Percentiles rank a stretch among this genome's conserved stretches.
These are phyloP conservation scores for Busseola fusca DNA, from an alignment of 2,888 invertebrate genomes.

Conservation along the genomic window DNA sequence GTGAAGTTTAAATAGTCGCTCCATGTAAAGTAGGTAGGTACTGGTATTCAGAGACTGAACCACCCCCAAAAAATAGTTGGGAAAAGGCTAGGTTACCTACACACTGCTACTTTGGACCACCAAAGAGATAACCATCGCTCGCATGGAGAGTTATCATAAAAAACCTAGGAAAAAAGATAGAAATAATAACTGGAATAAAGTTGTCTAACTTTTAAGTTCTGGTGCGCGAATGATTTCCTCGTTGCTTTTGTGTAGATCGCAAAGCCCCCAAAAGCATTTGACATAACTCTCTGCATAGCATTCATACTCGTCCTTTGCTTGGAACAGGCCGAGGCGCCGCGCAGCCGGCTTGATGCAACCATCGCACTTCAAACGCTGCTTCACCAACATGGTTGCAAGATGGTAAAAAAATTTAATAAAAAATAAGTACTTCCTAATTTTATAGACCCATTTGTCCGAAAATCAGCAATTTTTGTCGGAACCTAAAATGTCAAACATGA, in stretches of 20 bases:
- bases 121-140: not conserved
- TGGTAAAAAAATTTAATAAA: constrained; percentile 17
- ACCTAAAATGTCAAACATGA: constrained; percentile 20
- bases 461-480: constrained; percentile 3
- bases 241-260: constrained; percentile 75
- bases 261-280: constrained; percentile 83
- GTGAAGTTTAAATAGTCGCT: too few species aligned
- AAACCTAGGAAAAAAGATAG: not conserved
- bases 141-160: not conserved
- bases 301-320: constrained; percentile 74
- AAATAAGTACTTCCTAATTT: constrained; percentile 50
- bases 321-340: constrained; percentile 73
- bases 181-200: not conserved
- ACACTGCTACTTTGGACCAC: not conserved
- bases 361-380: constrained; percentile 66
- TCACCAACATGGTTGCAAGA: constrained; percentile 62
- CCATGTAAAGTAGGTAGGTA: too few species aligned
- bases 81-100: not conserved
- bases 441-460: constrained; percentile 46
- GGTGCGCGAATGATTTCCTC: constrained; percentile 62
- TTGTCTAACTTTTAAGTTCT: constrained; percentile 41
- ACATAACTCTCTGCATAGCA: constrained; percentile 81
- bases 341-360: constrained; percentile 72
- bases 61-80: too few species aligned
- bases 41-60: too few species aligned